Evolutionary conservation across 2,888 invertebrate species (phyloP).

Genomic region (Drosophila birchii): DNA sequence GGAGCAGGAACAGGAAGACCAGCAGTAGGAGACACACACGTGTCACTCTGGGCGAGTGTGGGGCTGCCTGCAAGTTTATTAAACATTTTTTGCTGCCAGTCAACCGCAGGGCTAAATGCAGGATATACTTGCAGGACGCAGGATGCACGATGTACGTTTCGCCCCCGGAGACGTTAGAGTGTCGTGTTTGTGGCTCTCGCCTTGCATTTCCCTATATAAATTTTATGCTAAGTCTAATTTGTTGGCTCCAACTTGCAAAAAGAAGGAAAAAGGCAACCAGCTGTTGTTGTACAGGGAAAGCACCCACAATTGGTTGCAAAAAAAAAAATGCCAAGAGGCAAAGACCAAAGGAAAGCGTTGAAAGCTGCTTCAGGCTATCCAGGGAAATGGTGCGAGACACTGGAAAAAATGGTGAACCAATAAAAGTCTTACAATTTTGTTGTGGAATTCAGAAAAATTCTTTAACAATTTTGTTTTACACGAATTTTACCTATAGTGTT

Average conservation of each 20-base stretch:
- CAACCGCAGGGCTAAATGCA: constrained; percentile 18
- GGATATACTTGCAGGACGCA: constrained; percentile 4
- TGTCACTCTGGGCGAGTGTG: constrained; percentile 16
- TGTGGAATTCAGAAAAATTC: neutral
- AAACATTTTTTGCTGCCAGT: constrained; percentile 30
- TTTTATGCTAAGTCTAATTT: constrained; percentile 38
- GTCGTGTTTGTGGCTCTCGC: constrained; percentile 15
- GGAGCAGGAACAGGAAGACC: neutral
- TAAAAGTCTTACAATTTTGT: neutral
- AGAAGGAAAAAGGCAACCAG: neutral
- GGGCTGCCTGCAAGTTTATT: constrained; percentile 26
- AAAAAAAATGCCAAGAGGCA: constrained; percentile 10
- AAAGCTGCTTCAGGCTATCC: constrained; percentile 13
- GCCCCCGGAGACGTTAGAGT: constrained; percentile 9
- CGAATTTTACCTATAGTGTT: neutral
- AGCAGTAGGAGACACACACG: constrained; percentile 14
- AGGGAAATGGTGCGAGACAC: neutral
- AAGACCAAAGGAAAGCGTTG: constrained; percentile 15
- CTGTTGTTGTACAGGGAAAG: neutral
- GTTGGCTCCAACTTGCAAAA: constrained; percentile 30
- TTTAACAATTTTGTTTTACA: neutral
- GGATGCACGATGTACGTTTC: neutral
- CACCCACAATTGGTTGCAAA: neutral
- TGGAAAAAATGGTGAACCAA: neutral
- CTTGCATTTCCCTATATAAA: constrained; percentile 20